A percentile compares a stretch with the other conserved stretches of the same genome.
Evolutionary conservation across 2,888 invertebrate species (phyloP).

Genomic region (Apamea crenata): DNA sequence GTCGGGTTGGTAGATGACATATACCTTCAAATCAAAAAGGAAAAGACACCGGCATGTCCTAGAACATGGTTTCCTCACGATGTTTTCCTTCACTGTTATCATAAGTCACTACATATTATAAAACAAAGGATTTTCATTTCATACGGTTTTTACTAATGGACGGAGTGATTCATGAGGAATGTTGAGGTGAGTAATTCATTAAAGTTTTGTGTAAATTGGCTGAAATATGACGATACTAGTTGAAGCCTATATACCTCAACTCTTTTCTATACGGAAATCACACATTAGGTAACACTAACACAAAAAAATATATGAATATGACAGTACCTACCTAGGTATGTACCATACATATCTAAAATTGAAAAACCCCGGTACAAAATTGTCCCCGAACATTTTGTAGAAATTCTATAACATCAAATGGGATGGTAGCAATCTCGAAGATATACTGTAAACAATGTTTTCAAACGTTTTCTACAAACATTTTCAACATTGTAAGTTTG

Average conservation of each 20-base stretch:
- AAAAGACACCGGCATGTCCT: no score
- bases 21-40: no score
- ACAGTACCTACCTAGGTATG: neutral
- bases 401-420: slow-evolving; percentile 64
- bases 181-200: no score
- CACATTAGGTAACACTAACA: neutral
- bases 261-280: neutral
- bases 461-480: slow-evolving; percentile 53
- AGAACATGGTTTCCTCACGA: no score
- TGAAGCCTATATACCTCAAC: neutral
- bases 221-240: no score
- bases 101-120: no score
- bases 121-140: no score
- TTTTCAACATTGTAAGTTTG: slow-evolving; percentile 64
- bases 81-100: no score
- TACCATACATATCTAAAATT: slow-evolving; percentile 30
- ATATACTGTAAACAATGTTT: slow-evolving; percentile 70
- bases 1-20: no score
- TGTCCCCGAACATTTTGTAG: slow-evolving; percentile 57
- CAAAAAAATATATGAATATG: slow-evolving; percentile 11
- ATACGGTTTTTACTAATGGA: no score
- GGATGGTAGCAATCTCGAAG: slow-evolving; percentile 63
- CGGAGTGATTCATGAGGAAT: no score
- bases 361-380: slow-evolving; percentile 44
- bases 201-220: no score